phyloP scores from a whole-genome alignment of 1,140 invertebrate species.

The Brachystomella parvula region DNA sequence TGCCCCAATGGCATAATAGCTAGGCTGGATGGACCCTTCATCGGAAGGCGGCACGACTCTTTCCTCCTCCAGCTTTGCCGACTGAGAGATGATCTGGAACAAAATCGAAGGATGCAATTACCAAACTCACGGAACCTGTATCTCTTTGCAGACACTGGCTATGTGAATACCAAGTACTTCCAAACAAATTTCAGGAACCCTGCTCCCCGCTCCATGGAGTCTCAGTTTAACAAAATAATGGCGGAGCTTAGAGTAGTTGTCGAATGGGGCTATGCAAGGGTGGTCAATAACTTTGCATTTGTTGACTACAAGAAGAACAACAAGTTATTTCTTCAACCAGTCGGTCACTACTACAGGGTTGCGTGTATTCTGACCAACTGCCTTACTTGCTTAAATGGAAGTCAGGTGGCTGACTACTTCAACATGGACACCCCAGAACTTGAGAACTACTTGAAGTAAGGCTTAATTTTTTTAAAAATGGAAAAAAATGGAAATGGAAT shows the following conservation, averaged over 20 bases:
- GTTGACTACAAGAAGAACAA: neutral
- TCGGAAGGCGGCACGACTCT: neutral
- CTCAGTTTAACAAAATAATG: neutral
- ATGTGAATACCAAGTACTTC: neutral
- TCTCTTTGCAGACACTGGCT: neutral
- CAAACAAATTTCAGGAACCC: neutral
- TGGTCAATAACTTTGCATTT: neutral
- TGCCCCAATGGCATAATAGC: neutral
- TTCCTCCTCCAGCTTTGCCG: neutral
- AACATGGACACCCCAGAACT: neutral
- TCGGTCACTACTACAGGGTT: neutral
- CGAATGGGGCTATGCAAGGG: neutral
- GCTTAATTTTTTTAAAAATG: too few species aligned
- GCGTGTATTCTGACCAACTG: neutral
- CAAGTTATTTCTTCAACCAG: neutral
- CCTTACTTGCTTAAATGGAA: neutral
- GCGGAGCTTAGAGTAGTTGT: neutral
- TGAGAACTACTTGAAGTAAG: neutral
- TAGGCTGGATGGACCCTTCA: neutral
- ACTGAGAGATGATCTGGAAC: neutral
- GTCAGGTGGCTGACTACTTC: neutral
- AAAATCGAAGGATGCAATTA: neutral
- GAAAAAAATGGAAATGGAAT: too few species aligned
- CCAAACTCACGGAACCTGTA: neutral
- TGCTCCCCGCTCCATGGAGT: neutral